phyloP scores from a whole-genome alignment of 2,888 invertebrate genomes.

The Drosophila fulvimacula region DNA sequence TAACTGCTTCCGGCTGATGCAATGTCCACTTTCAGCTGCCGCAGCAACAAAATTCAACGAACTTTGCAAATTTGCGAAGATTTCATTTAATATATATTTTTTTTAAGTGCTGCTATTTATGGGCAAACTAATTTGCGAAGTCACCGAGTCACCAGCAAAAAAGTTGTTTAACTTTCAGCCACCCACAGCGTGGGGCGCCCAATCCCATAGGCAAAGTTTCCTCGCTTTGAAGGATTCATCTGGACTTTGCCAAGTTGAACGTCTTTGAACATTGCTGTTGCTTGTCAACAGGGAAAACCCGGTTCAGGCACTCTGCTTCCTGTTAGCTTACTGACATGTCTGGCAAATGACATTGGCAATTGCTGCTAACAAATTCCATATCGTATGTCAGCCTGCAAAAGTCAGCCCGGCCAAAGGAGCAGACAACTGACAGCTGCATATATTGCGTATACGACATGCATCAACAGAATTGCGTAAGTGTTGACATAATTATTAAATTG shows the following conservation, averaged over 20 bases:
- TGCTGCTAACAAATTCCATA: constrained; percentile 56
- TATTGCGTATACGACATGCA: constrained; percentile 34
- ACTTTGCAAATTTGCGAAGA: constrained; percentile 38
- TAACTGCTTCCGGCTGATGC: background rate
- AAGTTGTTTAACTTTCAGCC: constrained; percentile 34
- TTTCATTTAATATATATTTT: constrained; percentile 19
- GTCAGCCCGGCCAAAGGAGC: constrained; percentile 1
- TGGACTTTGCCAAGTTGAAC: constrained; percentile 18
- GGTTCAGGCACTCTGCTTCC: background rate
- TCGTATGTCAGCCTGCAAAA: constrained; percentile 18
- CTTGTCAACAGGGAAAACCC: background rate
- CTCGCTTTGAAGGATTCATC: constrained; percentile 30
- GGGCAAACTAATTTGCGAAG: constrained; percentile 55
- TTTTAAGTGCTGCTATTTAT: constrained; percentile 16
- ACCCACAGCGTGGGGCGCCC: constrained; percentile 23
- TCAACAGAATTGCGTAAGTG: constrained; percentile 1
- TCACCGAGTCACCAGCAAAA: constrained; percentile 30
- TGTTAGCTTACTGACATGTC: constrained; percentile 21
- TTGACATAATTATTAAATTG: constrained; percentile 28
- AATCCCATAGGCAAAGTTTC: constrained; percentile 30
- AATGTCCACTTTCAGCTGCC: constrained; percentile 7
- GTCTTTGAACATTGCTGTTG: background rate
- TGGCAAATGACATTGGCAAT: constrained; percentile 65
- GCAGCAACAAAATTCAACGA: constrained; percentile 3
- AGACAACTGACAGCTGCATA: background rate